Evolutionary conservation across 2,888 invertebrate genomes (phyloP), one percentile per base, ranked within the genome.

Genomic region (Diachrysia chrysitis): DNA sequence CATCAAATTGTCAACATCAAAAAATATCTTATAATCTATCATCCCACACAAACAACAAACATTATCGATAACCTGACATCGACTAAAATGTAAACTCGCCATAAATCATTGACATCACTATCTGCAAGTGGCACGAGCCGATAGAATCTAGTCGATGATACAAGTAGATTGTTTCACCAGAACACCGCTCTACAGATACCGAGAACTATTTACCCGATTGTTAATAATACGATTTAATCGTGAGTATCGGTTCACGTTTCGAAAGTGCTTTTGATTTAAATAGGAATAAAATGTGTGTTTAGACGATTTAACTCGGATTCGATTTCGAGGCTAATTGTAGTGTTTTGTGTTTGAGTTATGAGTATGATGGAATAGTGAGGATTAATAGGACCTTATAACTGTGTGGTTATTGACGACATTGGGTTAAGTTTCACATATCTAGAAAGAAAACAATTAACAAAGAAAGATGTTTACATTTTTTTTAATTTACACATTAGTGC

Each of bases 111-210:
- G 73, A 62, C 92, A 84, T 81, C 93, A 82, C 92, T 94, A 90
- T 65, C 82, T 88, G 93, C 93, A 93, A 93, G 92, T 92, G 93
- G 94, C 95, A 94, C 95, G 95, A 90, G 94, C 91, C 87, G 95
- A 95, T 94, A 90, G 80, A 87, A 94, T 95, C 94, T 89, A 86
- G 85, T 87, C 90, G 94, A 94, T 94, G 94, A 93, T 92, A 94
- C 94, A 90, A 92, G 88, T 84, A 92, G 93, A 95, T 95, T 92
- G 93, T 93, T 93, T 93, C 91, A 89, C 93, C 90, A 87, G 87
- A 87, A 85, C 87, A 88, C 90, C 89, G 86, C 83, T 85, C 84
- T 83, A 79, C 83, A 77, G 88, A 88, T 87, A 87, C 86, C 78
- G 84, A 78, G 85, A 81, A 83, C 87, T 84, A 88, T 88, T 83